Conservation (phyloP, 92 coral and sea anemone species). For the Zoanthus sansibaricus region DNA sequence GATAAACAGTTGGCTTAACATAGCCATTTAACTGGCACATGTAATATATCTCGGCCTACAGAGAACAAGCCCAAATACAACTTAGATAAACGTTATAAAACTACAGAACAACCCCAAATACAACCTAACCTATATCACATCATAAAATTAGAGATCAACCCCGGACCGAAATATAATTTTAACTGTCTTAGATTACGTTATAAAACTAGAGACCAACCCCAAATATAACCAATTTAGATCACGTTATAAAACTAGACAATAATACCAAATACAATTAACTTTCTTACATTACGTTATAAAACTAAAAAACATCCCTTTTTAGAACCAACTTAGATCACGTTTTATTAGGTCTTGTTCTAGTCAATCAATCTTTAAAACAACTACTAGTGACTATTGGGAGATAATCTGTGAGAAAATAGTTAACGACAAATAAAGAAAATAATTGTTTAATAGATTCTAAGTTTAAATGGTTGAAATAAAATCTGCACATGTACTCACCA, state of each 20-base stretch:
- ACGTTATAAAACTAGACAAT: neutral
- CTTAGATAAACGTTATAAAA: too few species aligned
- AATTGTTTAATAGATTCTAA: too few species aligned
- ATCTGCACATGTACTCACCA: constrained; percentile 28
- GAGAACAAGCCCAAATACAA: neutral
- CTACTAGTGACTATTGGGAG: too few species aligned
- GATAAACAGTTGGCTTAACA: constrained; percentile 58
- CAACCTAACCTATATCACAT: too few species aligned
- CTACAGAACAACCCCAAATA: neutral
- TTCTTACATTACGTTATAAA: too few species aligned
- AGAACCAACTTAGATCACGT: neutral
- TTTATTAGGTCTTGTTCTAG: too few species aligned
- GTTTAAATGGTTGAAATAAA: neutral
- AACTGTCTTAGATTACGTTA: too few species aligned
- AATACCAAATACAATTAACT: neutral
- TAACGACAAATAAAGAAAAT: too few species aligned
- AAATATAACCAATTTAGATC: neutral
- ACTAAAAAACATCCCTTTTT: neutral
- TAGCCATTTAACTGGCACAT: constrained; percentile 55
- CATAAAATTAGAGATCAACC: too few species aligned
- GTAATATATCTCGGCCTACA: constrained; percentile 54
- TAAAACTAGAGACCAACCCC: neutral
- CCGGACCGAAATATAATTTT: too few species aligned
- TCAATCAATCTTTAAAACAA: too few species aligned
- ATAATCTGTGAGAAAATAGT: too few species aligned